Percentiles rank a stretch among this genome's conserved stretches.
phyloP scores from a whole-genome alignment of 2,113 vertebrate genomes.

The Aix galericulata region DNA sequence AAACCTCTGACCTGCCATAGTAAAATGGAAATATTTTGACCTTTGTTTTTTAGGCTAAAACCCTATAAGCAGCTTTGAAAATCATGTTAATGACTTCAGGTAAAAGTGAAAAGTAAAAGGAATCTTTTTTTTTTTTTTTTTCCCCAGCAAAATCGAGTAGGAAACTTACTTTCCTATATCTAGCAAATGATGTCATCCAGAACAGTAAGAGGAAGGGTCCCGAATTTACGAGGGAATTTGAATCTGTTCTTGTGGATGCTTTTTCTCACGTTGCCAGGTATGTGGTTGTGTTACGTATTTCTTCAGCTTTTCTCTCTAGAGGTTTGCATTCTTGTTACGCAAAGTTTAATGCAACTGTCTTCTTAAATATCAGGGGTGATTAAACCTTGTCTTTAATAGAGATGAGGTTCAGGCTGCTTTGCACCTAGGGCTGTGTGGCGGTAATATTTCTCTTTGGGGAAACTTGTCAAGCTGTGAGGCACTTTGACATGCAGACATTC shows the following conservation, averaged over 20 bases:
- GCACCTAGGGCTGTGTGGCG: rapidly evolving
- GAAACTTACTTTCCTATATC: slow-evolving; percentile 96
- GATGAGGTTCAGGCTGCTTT: not conserved
- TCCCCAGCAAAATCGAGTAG: slow-evolving; percentile 89
- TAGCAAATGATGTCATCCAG: slow-evolving; percentile 98
- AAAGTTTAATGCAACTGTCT: not conserved
- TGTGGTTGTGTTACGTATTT: not conserved
- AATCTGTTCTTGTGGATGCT: slow-evolving; percentile 94
- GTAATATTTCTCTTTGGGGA: not conserved
- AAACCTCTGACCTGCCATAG: not conserved
- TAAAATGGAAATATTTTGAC: not conserved
- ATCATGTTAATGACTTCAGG: not conserved
- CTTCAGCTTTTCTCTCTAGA: not conserved
- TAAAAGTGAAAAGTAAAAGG: slow-evolving; percentile 20
- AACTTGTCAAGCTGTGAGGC: not conserved
- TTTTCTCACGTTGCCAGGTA: slow-evolving; percentile 98
- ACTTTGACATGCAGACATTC: no score
- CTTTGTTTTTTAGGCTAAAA: not conserved
- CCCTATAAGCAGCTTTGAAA: not conserved
- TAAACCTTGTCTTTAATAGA: not conserved
- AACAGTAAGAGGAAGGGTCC: slow-evolving; percentile 99
- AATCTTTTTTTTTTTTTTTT: not conserved
- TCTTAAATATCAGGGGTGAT: not conserved
- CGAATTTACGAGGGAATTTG: slow-evolving; percentile 95
- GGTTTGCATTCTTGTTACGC: not conserved